A percentile compares a stretch with the other conserved stretches of the same genome.
Evolutionary conservation across 2,797 vertebrate species (phyloP).

Genomic region (Chelidonichthys spinosus): DNA sequence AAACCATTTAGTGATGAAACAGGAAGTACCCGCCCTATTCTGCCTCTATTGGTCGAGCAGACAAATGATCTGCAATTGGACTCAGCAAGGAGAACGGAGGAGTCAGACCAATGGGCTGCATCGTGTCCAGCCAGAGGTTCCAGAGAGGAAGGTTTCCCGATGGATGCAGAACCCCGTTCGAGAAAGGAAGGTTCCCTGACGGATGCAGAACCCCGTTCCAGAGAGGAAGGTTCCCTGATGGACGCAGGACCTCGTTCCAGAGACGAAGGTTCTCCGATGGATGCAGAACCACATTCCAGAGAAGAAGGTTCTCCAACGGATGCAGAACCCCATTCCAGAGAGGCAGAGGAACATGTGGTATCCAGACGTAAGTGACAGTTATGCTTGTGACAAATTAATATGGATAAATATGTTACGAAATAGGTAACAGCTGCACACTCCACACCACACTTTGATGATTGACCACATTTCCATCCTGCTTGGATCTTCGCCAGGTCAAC

Average conservation of each 20-base stretch:
- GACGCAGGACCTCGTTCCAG: neutral
- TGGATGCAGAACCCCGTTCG: neutral
- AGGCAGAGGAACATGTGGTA: constrained; percentile 59
- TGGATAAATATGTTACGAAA: too few relatives aligned
- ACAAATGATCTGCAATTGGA: neutral
- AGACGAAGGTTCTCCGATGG: neutral
- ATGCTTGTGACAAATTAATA: too few relatives aligned
- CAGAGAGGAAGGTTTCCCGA: neutral
- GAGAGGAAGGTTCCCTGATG: neutral
- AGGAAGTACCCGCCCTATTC: constrained; percentile 30
- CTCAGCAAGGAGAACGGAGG: constrained; percentile 23
- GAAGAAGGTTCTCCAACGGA: constrained; percentile 6
- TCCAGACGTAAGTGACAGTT: constrained; percentile 79
- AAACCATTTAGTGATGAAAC: constrained; percentile 14
- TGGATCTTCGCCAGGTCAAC: too few relatives aligned
- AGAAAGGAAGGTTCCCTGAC: neutral
- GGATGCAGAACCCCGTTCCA: neutral
- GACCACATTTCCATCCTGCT: too few relatives aligned
- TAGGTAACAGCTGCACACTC: too few relatives aligned
- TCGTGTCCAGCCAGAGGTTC: constrained; percentile 12
- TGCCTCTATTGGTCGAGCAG: constrained; percentile 5
- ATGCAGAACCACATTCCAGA: neutral
- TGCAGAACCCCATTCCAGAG: constrained; percentile 42
- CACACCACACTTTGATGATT: too few relatives aligned
- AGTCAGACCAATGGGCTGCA: constrained; percentile 41